phyloP scores from a whole-genome alignment of 2,888 invertebrate genomes.

The Lamellibrachia satsuma region DNA sequence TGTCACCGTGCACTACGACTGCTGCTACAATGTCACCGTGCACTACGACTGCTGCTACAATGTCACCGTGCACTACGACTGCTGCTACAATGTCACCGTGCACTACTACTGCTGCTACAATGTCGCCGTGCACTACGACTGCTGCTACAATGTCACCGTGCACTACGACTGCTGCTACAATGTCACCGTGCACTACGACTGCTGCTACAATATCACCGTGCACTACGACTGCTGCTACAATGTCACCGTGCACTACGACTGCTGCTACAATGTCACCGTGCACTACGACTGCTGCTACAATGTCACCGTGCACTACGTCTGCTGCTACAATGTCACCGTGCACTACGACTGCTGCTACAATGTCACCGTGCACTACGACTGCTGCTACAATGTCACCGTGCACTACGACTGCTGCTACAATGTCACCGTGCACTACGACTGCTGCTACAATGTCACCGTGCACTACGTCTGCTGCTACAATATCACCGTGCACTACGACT shows the following conservation, averaged over 20 bases:
- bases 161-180: neutral
- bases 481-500: neutral
- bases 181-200: neutral
- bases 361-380: neutral
- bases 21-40: neutral
- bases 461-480: neutral
- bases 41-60: neutral
- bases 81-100: neutral
- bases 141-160: neutral
- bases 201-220: neutral
- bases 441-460: neutral
- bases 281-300: neutral
- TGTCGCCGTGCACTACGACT: neutral
- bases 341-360: neutral
- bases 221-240: neutral
- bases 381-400: neutral
- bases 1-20: neutral
- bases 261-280: neutral
- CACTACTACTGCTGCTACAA: neutral
- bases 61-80: neutral
- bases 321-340: neutral
- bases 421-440: neutral
- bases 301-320: neutral
- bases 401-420: neutral
- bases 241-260: neutral